A percentile compares a stretch with the other conserved stretches of the same genome.
phyloP scores from a whole-genome alignment of 2,888 invertebrate genomes.

The Aquatica leii region DNA sequence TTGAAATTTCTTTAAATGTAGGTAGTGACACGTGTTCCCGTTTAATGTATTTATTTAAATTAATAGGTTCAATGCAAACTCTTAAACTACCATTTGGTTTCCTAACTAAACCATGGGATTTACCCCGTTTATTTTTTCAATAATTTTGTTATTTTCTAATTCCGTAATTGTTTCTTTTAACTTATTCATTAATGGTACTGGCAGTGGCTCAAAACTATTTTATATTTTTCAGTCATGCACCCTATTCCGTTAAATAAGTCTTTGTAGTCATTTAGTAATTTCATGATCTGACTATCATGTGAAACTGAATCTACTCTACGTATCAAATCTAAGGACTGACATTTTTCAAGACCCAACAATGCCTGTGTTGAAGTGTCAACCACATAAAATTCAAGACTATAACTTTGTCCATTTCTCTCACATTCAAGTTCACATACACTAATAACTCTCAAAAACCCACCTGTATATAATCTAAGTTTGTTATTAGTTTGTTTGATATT shows the following conservation, averaged over 20 bases:
- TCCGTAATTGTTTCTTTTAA: conserved; percentile 33
- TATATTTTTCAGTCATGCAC: conserved; percentile 8
- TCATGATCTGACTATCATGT: no score
- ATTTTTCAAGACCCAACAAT: no score
- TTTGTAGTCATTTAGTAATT: background rate
- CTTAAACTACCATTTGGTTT: conserved; percentile 33
- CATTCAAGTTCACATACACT: no score
- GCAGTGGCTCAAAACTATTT: conserved; percentile 31
- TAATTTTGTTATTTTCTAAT: conserved; percentile 30
- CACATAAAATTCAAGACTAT: no score
- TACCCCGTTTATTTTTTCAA: conserved; percentile 30
- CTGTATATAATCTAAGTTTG: no score
- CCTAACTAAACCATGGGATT: conserved; percentile 36
- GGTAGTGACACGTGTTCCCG: background rate
- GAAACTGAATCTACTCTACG: no score
- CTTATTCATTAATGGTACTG: conserved; percentile 23
- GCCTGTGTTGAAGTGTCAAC: no score
- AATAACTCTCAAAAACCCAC: no score
- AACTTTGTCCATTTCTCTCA: no score
- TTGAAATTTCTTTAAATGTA: background rate
- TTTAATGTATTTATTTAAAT: conserved; percentile 34
- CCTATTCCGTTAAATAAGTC: conserved; percentile 5
- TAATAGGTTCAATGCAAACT: conserved; percentile 36
- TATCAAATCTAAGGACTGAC: no score
- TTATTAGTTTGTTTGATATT: no score